These are phyloP conservation scores for Ernsta delagoae DNA, from an alignment of 2,888 invertebrate genomes.

Conservation along the genomic window DNA sequence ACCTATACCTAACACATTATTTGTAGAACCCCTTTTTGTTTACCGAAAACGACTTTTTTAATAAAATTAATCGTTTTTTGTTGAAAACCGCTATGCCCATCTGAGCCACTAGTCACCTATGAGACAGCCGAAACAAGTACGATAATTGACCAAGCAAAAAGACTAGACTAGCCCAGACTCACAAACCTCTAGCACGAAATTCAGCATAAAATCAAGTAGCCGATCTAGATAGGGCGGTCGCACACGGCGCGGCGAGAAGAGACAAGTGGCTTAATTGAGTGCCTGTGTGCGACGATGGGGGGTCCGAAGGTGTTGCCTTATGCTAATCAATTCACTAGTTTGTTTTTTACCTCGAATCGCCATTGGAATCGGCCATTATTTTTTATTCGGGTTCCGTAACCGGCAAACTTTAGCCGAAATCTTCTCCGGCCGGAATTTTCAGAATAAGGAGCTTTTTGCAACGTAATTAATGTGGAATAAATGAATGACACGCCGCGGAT, in stretches of 20 bases:
- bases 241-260: conserved; percentile 74
- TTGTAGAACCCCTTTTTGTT: too few relatives aligned
- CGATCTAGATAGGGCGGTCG: conserved; percentile 42
- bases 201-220: too few relatives aligned
- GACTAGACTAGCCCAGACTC: too few relatives aligned
- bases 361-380: conserved; percentile 62
- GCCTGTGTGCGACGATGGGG: conserved; percentile 61
- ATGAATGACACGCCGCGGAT: conserved; percentile 37
- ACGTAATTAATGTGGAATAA: conserved; percentile 36
- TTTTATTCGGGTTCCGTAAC: conserved; percentile 60
- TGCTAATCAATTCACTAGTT: conserved; percentile 83
- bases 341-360: conserved; percentile 77
- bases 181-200: conserved; percentile 22
- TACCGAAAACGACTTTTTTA: too few relatives aligned
- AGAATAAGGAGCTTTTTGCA: conserved; percentile 42
- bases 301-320: conserved; percentile 75
- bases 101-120: too few relatives aligned
- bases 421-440: conserved; percentile 49
- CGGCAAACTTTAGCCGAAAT: conserved; percentile 39
- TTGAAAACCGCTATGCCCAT: too few relatives aligned
- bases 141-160: too few relatives aligned
- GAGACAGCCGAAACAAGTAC: too few relatives aligned
- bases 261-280: conserved; percentile 83
- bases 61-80: too few relatives aligned
- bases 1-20: too few relatives aligned